Conservation (phyloP, 30 jellyfish, hydroid and myxozoan genomes). For the Aurelia sp. region DNA sequence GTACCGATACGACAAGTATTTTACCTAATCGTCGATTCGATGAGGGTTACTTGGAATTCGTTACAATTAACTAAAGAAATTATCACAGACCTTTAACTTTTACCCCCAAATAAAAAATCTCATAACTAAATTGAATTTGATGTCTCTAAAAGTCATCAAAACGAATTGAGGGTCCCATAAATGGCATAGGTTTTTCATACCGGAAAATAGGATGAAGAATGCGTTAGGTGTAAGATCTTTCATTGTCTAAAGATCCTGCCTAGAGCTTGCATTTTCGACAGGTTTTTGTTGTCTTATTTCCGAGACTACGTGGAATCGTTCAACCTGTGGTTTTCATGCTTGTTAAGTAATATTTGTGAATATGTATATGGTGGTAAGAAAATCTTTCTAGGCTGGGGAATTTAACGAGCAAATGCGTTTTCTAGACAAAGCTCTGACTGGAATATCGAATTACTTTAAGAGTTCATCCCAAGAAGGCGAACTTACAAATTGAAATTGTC, state of each 20-base stretch:
- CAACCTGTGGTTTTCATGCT: slow-evolving; percentile 3
- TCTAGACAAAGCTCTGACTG: slow-evolving; percentile 29
- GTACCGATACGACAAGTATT: no score
- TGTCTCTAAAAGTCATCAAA: no score
- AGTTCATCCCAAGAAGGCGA: slow-evolving; percentile 47
- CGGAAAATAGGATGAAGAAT: slow-evolving; percentile 2
- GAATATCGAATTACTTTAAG: slow-evolving; percentile 35
- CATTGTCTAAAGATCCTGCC: slow-evolving; percentile 53
- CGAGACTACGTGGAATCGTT: slow-evolving; percentile 20
- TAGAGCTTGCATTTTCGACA: slow-evolving; percentile 56
- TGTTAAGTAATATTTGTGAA: no score
- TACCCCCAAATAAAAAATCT: no score
- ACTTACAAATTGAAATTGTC: slow-evolving; percentile 42
- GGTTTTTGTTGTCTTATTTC: slow-evolving; percentile 10
- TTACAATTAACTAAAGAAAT: no score
- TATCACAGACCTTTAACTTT: no score
- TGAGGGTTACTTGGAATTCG: no score
- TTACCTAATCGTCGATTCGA: no score
- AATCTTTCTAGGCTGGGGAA: no score
- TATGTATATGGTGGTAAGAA: no score
- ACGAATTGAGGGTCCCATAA: no score
- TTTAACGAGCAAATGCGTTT: neutral
- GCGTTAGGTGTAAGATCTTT: neutral
- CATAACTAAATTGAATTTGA: no score
- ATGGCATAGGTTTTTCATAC: neutral